These are phyloP conservation scores for Dendrocopos noguchii DNA, from an alignment of 2,113 vertebrate genomes.

Conservation along the genomic window DNA sequence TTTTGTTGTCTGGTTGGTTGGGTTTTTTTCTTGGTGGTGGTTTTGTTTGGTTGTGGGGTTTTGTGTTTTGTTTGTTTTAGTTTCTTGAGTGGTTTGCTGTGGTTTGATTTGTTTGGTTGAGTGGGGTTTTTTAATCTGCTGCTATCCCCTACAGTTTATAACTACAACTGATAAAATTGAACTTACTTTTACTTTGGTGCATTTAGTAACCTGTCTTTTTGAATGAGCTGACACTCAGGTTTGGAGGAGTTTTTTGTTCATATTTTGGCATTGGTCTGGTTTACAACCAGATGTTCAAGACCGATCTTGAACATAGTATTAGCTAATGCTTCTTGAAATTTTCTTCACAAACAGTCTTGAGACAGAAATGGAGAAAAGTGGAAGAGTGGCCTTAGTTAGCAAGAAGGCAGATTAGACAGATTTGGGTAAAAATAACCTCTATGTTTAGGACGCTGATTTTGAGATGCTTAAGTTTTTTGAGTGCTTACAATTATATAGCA, in stretches of 20 bases:
- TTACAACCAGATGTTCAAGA: background rate
- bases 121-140: background rate
- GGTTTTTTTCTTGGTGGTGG: too few relatives aligned
- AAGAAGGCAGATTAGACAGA: background rate
- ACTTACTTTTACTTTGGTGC: background rate
- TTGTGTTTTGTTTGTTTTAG: too few relatives aligned
- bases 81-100: too few relatives aligned
- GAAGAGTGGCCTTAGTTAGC: background rate
- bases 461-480: background rate
- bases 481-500: background rate
- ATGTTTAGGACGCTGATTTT: background rate
- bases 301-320: background rate
- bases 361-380: background rate
- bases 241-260: background rate
- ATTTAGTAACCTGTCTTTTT: background rate
- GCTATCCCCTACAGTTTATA: background rate
- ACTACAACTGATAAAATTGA: background rate
- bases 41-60: too few relatives aligned
- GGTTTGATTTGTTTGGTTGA: too few relatives aligned
- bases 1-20: too few relatives aligned
- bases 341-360: background rate
- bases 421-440: background rate
- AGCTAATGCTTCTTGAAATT: background rate
- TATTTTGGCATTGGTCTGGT: background rate
- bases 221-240: background rate